Percentiles rank a stretch among this genome's conserved stretches.
Evolutionary conservation across 1,140 invertebrate genomes (phyloP).

Genomic region (Colletes latitarsis): DNA sequence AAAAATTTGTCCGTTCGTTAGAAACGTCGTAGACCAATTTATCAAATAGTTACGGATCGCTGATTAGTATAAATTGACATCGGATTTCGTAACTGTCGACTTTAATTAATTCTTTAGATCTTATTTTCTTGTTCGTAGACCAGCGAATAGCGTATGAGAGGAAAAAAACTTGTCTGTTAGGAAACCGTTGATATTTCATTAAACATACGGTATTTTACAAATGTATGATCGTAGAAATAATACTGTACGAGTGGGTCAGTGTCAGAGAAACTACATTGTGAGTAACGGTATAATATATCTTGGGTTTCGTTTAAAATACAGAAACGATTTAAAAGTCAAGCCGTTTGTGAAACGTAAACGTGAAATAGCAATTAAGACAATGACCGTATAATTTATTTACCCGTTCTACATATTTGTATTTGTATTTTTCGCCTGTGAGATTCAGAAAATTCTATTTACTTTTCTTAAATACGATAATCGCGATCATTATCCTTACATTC

Average conservation of each 20-base stretch:
- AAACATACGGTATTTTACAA: not conserved
- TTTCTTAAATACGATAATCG: not conserved
- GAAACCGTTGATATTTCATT: not conserved
- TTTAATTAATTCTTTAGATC: not conserved
- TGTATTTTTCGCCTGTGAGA: not conserved
- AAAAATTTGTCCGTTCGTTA: not conserved
- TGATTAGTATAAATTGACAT: not conserved
- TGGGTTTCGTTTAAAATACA: slow-evolving; percentile 11
- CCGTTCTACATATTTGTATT: not conserved
- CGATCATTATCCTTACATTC: too few relatives aligned
- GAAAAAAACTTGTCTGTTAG: not conserved
- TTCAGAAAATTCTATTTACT: not conserved
- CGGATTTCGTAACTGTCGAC: not conserved
- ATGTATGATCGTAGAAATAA: not conserved
- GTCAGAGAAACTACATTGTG: not conserved
- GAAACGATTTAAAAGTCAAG: not conserved
- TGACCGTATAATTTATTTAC: not conserved
- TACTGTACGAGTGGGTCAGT: not conserved
- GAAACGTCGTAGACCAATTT: not conserved
- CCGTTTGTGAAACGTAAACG: not conserved
- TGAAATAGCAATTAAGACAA: not conserved
- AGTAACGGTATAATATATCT: not conserved
- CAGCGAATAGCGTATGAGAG: not conserved
- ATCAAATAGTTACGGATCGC: not conserved
- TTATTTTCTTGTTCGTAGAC: not conserved